These are phyloP conservation scores for Tipula lateralis DNA, from an alignment of 2,888 invertebrate genomes.

Conservation along the genomic window DNA sequence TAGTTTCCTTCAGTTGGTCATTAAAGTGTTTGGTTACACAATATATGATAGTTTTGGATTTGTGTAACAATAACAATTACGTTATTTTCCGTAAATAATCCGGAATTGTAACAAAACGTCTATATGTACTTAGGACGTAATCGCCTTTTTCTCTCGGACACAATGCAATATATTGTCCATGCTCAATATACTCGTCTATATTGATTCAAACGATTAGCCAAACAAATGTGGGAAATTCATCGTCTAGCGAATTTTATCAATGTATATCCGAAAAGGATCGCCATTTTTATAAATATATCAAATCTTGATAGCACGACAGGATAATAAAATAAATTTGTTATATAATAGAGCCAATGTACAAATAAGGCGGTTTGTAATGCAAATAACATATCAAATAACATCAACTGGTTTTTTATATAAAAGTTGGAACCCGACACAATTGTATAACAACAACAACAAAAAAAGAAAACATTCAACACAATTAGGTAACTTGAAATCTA, in stretches of 20 bases:
- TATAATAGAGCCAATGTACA: neutral
- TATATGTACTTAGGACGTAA: neutral
- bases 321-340: too few species aligned
- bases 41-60: slow-evolving; percentile 7
- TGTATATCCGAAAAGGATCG: neutral
- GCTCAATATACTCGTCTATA: neutral
- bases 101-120: neutral
- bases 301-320: neutral
- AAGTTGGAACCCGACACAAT: neutral
- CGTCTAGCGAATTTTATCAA: neutral
- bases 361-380: slow-evolving; percentile 24
- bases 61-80: neutral
- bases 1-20: slow-evolving; percentile 12
- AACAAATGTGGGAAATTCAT: neutral
- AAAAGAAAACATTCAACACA: neutral
- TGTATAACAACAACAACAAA: neutral
- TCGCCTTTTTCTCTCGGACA: neutral
- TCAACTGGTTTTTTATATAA: slow-evolving; percentile 3
- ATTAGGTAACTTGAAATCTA: neutral
- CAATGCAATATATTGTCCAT: neutral
- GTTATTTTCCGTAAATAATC: slow-evolving; percentile 19
- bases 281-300: neutral
- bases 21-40: slow-evolving; percentile 29
- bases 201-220: neutral
- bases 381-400: slow-evolving; percentile 6